Evolutionary conservation across 1,140 invertebrate species (phyloP), one percentile per base, ranked within the genome.

Genomic region (Lethocerus indicus): DNA sequence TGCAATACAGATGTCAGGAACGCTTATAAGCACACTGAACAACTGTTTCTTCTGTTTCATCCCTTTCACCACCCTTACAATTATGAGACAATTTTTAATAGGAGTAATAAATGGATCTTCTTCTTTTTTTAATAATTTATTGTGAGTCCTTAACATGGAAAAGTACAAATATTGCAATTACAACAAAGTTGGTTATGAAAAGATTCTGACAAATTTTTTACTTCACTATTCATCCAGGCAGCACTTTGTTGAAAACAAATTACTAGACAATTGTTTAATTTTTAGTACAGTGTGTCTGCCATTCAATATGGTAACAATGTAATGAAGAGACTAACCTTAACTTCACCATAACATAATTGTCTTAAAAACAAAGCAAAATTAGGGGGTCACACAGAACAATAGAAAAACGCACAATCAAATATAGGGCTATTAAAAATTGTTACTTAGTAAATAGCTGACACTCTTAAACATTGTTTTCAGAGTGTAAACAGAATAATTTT

Each of bases 151-250:
- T 47, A 56, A 56, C 51, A 56, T 56, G 54, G 54, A 56, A 56
- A 56, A 56, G 54, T 56, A 56, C 54, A 56, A 56, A 56, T 56
- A 56, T 56, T 56, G 54, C 54, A 56, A 53, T 56, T 56, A 56
- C 54, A 56, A 56, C 51, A 53, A 56, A 56, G 49, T 55, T 50
- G 35, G 49, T 55, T 56, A 50, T 53, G 54, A 51, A 56, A 53
- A 56, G 54, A 51, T 56, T 53, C 51, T 56, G 51, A 43, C 39
- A 43, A 45, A 25, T 29, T 46, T 45, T 46, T 28, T 45, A 35
- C 42, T 23, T 51, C 36, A 51, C 49, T 45, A 50, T 51, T 51
- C 23, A 51, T 46, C 41, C 29, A 45, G 21, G 35, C 27, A 26
- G 42, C 28, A 35, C 24, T 18, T 43, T 45, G 32, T 51, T 51